These are phyloP conservation scores for Lordiphosa andalusiaca DNA, from an alignment of 2,888 invertebrate genomes.

Conservation along the genomic window DNA sequence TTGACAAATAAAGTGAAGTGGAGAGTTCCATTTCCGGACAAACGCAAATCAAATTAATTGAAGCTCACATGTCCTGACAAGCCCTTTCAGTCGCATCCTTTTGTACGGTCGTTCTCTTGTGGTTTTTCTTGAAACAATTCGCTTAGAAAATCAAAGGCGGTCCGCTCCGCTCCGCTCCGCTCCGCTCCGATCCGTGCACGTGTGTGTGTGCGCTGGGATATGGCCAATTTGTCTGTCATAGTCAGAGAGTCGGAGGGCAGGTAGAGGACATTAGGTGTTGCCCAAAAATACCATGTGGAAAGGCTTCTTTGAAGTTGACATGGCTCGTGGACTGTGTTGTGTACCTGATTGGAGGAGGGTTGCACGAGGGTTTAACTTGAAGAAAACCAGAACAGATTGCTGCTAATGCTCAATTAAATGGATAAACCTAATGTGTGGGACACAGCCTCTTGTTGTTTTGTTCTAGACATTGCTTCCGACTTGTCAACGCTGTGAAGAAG, in stretches of 20 bases:
- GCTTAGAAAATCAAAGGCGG: constrained; percentile 79
- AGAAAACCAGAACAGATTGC: neutral
- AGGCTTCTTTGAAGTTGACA: constrained; percentile 67
- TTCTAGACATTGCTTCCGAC: too few species aligned
- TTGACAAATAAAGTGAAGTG: constrained; percentile 68
- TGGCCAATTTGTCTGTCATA: constrained; percentile 68
- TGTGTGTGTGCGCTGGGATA: constrained; percentile 42
- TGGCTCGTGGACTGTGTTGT: constrained; percentile 26
- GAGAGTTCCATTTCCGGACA: constrained; percentile 58
- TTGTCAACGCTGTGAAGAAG: too few species aligned
- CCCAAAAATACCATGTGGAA: constrained; percentile 62
- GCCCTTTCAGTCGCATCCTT: constrained; percentile 28
- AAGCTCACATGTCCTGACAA: constrained; percentile 62
- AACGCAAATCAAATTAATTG: constrained; percentile 72
- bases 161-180: constrained; percentile 25
- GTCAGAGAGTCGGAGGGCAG: constrained; percentile 29
- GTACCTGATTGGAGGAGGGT: neutral
- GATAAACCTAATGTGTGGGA: neutral
- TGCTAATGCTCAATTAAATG: neutral
- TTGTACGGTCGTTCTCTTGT: constrained; percentile 51
- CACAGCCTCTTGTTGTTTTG: neutral
- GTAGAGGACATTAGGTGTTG: constrained; percentile 59
- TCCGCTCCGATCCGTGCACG: neutral
- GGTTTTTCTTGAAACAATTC: constrained; percentile 78
- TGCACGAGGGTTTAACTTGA: neutral